phyloP scores from a whole-genome alignment of 2,797 vertebrate species.

The Anabacerthia variegaticeps region DNA sequence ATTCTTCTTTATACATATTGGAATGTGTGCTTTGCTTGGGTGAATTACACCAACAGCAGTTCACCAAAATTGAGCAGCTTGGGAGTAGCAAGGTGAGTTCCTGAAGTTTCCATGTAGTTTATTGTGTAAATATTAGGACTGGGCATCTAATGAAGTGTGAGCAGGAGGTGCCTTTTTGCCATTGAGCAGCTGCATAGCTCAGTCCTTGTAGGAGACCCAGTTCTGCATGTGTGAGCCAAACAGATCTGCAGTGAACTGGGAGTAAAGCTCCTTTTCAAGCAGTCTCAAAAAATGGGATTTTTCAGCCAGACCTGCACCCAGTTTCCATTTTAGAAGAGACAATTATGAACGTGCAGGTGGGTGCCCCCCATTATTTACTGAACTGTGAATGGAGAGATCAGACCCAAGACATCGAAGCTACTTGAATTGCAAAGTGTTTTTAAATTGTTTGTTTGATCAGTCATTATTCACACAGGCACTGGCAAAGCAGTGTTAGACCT shows the following conservation, averaged over 20 bases:
- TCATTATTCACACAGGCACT: not conserved
- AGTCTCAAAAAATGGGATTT: not conserved
- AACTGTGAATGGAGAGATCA: not conserved
- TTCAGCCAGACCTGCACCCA: not conserved
- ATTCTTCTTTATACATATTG: not conserved
- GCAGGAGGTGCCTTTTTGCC: not conserved
- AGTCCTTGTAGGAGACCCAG: not conserved
- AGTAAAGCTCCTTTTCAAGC: not conserved
- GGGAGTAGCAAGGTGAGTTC: constrained; percentile 33
- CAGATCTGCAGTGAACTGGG: not conserved
- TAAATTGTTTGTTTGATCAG: not conserved
- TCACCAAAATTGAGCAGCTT: constrained; percentile 26
- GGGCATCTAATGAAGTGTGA: not conserved
- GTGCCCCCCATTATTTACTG: not conserved
- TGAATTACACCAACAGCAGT: constrained; percentile 44
- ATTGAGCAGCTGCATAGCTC: not conserved
- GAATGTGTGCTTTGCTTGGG: constrained; percentile 40
- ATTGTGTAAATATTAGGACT: constrained; percentile 3
- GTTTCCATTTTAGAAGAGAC: not conserved
- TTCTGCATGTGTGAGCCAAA: not conserved
- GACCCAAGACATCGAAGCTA: not conserved
- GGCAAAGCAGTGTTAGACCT: not conserved
- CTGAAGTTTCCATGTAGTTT: constrained; percentile 16
- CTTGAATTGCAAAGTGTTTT: not conserved
- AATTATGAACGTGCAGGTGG: not conserved